phyloP scores from a whole-genome alignment of 2,113 vertebrate species.

The Siniperca chuatsi region DNA sequence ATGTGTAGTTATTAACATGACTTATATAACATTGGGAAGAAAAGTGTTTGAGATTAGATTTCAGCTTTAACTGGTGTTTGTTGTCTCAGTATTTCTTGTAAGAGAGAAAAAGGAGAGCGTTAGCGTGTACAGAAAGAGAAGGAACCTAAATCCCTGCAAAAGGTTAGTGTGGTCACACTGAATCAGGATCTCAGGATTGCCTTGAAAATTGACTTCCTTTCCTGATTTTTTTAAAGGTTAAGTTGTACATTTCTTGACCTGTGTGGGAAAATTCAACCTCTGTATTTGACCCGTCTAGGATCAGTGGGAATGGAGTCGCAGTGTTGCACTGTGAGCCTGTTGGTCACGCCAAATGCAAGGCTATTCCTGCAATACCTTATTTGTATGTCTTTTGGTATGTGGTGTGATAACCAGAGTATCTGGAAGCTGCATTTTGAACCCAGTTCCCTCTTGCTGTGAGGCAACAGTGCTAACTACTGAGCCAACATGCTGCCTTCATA shows the following conservation, averaged over 20 bases:
- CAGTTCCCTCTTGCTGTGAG: neutral
- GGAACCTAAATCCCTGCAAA: constrained; percentile 1
- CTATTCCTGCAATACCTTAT: neutral
- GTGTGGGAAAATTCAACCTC: neutral
- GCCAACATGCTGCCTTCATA: neutral
- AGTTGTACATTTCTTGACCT: neutral
- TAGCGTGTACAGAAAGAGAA: constrained; percentile 1
- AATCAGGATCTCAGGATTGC: neutral
- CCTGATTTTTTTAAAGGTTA: neutral
- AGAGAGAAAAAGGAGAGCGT: constrained; percentile 19
- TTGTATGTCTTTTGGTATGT: neutral
- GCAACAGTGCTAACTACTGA: neutral
- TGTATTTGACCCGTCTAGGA: neutral
- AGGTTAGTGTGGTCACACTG: constrained; percentile 5
- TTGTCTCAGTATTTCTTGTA: constrained; percentile 52
- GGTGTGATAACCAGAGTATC: neutral
- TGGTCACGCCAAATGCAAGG: neutral
- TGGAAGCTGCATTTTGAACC: neutral
- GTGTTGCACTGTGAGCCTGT: neutral
- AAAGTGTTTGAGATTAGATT: constrained; percentile 40
- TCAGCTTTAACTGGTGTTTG: constrained; percentile 38
- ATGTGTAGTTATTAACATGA: constrained; percentile 17
- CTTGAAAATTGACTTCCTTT: neutral
- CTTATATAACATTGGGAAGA: constrained; percentile 26
- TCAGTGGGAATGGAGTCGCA: neutral